Conservation (phyloP, 2,888 invertebrate species). For the Hyles lineata region DNA sequence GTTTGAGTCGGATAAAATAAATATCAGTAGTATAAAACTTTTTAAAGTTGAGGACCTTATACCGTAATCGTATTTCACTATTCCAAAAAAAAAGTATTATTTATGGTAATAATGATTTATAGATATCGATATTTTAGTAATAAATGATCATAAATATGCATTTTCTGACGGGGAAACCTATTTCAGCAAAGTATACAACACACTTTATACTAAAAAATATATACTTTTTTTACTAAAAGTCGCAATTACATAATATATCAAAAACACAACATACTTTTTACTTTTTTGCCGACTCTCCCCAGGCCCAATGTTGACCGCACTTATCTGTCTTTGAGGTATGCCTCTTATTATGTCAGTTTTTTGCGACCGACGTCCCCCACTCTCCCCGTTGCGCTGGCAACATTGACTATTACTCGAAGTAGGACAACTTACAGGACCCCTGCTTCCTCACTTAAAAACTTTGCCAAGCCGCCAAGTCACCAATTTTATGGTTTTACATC, state of each 20-base stretch:
- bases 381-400: constrained; percentile 2
- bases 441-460: neutral
- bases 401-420: constrained; percentile 28
- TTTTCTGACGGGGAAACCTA: too few relatives aligned
- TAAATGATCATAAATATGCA: too few relatives aligned
- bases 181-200: too few relatives aligned
- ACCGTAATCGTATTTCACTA: too few relatives aligned
- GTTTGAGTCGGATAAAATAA: too few relatives aligned
- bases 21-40: too few relatives aligned
- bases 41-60: too few relatives aligned
- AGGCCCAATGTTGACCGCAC: constrained; percentile 64
- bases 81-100: too few relatives aligned
- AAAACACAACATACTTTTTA: neutral
- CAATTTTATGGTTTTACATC: neutral
- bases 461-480: constrained; percentile 5
- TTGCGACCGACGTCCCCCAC: constrained; percentile 43
- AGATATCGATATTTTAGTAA: too few relatives aligned
- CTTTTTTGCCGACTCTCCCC: constrained; percentile 58
- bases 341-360: constrained; percentile 71
- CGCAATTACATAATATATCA: too few relatives aligned
- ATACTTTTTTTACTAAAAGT: too few relatives aligned
- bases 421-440: constrained; percentile 1
- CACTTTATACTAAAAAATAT: too few relatives aligned
- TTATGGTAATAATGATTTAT: neutral
- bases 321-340: constrained; percentile 69